A percentile compares a stretch with the other conserved stretches of the same genome.
Evolutionary conservation across 2,113 vertebrate genomes (phyloP).

Genomic region (Silurus meridionalis): DNA sequence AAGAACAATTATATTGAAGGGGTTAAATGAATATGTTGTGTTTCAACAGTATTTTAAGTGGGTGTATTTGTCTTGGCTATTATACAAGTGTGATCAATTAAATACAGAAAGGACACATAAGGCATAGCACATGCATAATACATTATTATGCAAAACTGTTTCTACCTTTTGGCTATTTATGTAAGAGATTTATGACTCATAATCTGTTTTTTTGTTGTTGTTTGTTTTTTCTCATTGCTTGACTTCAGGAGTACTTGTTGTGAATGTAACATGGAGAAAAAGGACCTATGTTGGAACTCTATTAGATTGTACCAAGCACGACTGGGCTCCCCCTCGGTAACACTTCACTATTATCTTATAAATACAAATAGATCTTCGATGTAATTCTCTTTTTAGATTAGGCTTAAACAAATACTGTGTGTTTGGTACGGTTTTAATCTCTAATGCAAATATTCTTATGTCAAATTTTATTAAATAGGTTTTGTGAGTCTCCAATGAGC

Average conservation of each 20-base stretch:
- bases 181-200: background rate
- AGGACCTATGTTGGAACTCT: conserved; percentile 97
- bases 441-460: conserved; percentile 6
- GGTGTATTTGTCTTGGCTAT: background rate
- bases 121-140: background rate
- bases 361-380: background rate
- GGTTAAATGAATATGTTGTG: background rate
- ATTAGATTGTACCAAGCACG: conserved; percentile 96
- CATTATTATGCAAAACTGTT: background rate
- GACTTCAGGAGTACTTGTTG: conserved; percentile 91
- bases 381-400: background rate
- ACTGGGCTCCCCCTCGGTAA: conserved; percentile 98
- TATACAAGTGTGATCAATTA: background rate
- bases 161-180: background rate
- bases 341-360: background rate
- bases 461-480: conserved; percentile 71
- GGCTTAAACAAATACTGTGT: background rate
- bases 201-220: background rate
- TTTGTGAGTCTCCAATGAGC: conserved; percentile 95
- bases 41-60: background rate
- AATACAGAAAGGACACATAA: background rate
- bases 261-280: conserved; percentile 99
- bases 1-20: background rate
- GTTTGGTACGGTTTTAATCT: background rate
- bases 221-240: conserved; percentile 42